Conservation (phyloP, 2,797 vertebrate genomes). For the Melanotaenia parkinsoni region DNA sequence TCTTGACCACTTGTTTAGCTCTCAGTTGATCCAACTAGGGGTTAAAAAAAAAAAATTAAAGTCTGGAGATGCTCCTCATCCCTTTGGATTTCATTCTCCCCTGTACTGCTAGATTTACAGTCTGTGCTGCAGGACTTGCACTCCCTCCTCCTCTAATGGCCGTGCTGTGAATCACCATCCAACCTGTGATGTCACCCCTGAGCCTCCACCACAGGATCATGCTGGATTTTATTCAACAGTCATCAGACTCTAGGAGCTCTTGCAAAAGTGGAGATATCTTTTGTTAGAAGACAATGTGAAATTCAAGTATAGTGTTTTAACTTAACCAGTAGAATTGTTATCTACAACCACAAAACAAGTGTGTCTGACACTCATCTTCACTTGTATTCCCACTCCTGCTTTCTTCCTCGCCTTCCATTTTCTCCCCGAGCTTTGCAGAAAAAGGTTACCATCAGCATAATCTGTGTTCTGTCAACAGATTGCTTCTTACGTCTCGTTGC, state of each 20-base stretch:
- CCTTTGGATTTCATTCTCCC: slow-evolving; percentile 40
- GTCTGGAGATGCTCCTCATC: slow-evolving; percentile 16
- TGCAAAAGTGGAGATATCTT: not conserved
- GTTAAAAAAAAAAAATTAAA: not conserved
- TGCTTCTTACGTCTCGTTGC: slow-evolving; percentile 13
- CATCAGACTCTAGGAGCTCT: slow-evolving; percentile 9
- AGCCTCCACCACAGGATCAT: slow-evolving; percentile 1
- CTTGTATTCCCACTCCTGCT: not conserved
- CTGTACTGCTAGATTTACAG: slow-evolving; percentile 54
- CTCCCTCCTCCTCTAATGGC: slow-evolving; percentile 38
- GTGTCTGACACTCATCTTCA: not conserved
- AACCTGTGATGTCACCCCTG: slow-evolving; percentile 56
- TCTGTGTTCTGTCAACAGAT: slow-evolving; percentile 51
- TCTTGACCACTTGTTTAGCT: slow-evolving; percentile 5
- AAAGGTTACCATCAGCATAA: slow-evolving; percentile 27
- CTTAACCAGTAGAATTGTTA: not conserved
- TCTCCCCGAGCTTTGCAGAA: slow-evolving; percentile 6
- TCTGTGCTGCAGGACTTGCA: slow-evolving; percentile 3
- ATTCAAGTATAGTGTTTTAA: not conserved
- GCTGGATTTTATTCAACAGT: slow-evolving; percentile 5
- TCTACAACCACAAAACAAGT: not conserved
- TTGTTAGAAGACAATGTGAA: not conserved
- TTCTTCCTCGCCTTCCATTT: not conserved
- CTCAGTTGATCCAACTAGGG: not conserved
- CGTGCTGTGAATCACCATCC: slow-evolving; percentile 52